Base-by-base conservation (phyloP, 2,888 invertebrate genomes). In the Cerastis rubricosa region DNA sequence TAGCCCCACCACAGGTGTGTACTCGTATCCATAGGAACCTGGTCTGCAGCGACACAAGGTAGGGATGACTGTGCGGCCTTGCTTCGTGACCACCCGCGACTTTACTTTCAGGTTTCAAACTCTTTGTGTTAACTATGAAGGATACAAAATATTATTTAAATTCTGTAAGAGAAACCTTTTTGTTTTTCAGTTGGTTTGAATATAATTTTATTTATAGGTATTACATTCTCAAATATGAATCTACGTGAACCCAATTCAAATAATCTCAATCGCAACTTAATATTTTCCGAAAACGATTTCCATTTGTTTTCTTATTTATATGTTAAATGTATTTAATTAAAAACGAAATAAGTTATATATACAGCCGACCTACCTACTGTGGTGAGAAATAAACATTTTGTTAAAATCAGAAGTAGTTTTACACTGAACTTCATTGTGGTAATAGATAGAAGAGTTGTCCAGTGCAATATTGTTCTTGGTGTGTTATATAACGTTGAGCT, bases 81-180 rank as follows among this genome's bases (percentile, higher is more conserved):
- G 97, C 95, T 75, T 94, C 93, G 45, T 94, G 92, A 0, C 97
- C 97, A 7, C 97, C 97, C 0, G 95, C 90, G 9, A 97, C 91
- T 78, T 90, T 94, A 8, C 88, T 85, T 76, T 91, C 78, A n/a
- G 85, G 77, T 3, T 71, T 45, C 35, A 70, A 54, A 47, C 6
- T 72, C 54, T 77, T 78, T 47, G 83, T 45, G 66, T 74, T 76
- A 5, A 78, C 86, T 87, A 63, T n/a, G 17, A 65, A 22, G 54
- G 0, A 29, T 73, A 54, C 1, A 9, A 45, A 74, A 25, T 9
- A 25, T 9, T n/a, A n/a, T 59, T 61, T 19, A 1, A 29, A 5
- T 29, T 59, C 14, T 29, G 29, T 29, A 25, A 29, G 59, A 19
- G 4, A 29, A 29, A 29, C 29, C 4, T 8, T 35, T 29, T 35